These are phyloP conservation scores for Drosophila santomea DNA, from an alignment of 1,140 invertebrate species.

Conservation along the genomic window DNA sequence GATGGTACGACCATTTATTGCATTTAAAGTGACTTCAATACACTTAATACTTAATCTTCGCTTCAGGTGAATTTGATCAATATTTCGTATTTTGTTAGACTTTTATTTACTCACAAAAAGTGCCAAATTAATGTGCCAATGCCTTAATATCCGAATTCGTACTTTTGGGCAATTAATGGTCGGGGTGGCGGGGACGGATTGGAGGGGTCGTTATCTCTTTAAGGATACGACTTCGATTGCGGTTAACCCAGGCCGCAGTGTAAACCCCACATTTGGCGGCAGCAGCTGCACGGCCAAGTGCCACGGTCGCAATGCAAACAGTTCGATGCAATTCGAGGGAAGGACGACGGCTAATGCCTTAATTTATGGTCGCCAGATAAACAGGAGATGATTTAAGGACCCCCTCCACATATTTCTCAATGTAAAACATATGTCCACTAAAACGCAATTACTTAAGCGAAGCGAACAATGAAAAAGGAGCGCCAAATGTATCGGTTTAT, in stretches of 20 bases:
- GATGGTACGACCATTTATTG: no score
- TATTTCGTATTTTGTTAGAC: no score
- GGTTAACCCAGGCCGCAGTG: slow-evolving; percentile 64
- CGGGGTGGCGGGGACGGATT: slow-evolving; percentile 2
- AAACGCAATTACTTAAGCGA: slow-evolving; percentile 77
- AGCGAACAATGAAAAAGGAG: slow-evolving; percentile 44
- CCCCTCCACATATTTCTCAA: background rate
- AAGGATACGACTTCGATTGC: slow-evolving; percentile 66
- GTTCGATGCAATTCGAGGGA: slow-evolving; percentile 64
- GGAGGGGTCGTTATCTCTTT: slow-evolving; percentile 20
- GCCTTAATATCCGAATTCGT: no score
- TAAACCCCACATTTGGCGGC: slow-evolving; percentile 74
- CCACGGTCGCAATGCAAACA: slow-evolving; percentile 78
- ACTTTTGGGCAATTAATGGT: slow-evolving; percentile 62
- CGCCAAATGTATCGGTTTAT: slow-evolving; percentile 52
- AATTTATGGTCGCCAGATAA: slow-evolving; percentile 81
- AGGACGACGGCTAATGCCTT: slow-evolving; percentile 70
- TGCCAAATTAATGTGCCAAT: no score
- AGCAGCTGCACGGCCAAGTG: slow-evolving; percentile 76
- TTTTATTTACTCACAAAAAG: no score
- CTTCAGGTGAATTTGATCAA: no score
- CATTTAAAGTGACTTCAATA: no score
- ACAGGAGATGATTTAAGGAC: slow-evolving; percentile 74
- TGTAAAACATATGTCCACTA: slow-evolving; percentile 77
- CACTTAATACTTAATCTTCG: no score